Evolutionary conservation across 2,113 vertebrate genomes (phyloP), one percentile per base, ranked within the genome.

Genomic region (Gallinago jamesoni): DNA sequence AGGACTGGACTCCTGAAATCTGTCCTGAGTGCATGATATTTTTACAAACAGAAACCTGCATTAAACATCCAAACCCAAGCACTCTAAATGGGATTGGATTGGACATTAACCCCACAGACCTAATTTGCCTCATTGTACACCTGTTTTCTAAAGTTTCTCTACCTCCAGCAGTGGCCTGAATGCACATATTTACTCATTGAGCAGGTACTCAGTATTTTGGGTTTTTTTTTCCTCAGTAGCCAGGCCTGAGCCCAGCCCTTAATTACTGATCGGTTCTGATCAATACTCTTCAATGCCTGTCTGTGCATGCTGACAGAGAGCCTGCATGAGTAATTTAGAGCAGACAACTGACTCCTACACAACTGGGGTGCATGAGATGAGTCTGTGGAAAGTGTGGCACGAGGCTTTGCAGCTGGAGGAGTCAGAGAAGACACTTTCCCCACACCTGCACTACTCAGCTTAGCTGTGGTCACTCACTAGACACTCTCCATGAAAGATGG

Each of bases 381-480:
- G 62, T 84, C 69, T 69, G 66, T 76, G 90, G 75, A 91, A 94
- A 80, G 81, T 69, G 53, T 76, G 67, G 74, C 90, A 94, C 6
- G 18, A 94, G 74, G 78, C 56, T 84, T 72, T 75, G 53, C 84
- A 89, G 73, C 89, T 91, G 80, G 50, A 86, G 80, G 67, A 92
- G 86, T n/a, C 45, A 60, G 77, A 82, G 43, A 56, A 91, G 33
- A 47, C 52, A 13, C 60, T 67, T 80, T 43, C 9, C 31, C 35
- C 43, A 37, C 73, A 72, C 69, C 83, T 86, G 63, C 7, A 0
- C 63, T 55, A 50, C 55, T 76, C 69, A 33, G n/a, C 56, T 87
- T 84, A 2, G 1, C 57, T 55, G 15, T 20, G 80, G 48, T 78
- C 60, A 43, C 52, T 89, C n/a, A 17, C 33, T 50, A 60, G 81